These are phyloP conservation scores for Strigamia crassipes DNA, from an alignment of 2,888 invertebrate genomes.

Conservation along the genomic window DNA sequence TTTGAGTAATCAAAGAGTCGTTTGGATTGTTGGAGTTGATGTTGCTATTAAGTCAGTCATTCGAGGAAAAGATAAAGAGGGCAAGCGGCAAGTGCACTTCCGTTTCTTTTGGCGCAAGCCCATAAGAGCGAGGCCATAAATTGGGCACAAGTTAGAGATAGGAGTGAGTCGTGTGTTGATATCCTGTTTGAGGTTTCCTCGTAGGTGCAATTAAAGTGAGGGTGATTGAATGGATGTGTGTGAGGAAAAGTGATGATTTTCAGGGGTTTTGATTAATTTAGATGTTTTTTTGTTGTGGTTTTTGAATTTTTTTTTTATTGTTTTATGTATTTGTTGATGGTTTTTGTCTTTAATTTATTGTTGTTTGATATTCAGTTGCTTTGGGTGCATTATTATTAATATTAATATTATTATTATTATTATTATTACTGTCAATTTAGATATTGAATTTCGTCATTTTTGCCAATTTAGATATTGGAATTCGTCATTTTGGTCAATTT, in stretches of 20 bases:
- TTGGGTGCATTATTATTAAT: too few relatives aligned
- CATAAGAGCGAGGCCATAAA: conserved; percentile 1
- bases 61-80: conserved; percentile 26
- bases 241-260: background rate
- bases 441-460: too few relatives aligned
- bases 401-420: too few relatives aligned
- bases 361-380: too few relatives aligned
- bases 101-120: conserved; percentile 15
- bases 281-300: background rate
- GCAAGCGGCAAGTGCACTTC: conserved; percentile 12
- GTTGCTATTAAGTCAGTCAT: conserved; percentile 26
- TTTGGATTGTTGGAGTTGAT: background rate
- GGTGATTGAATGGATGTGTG: background rate
- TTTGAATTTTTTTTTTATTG: too few relatives aligned
- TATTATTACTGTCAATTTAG: too few relatives aligned
- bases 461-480: too few relatives aligned
- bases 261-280: background rate
- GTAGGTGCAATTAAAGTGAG: conserved; percentile 26
- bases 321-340: background rate
- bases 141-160: background rate
- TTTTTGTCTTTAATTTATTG: too few relatives aligned
- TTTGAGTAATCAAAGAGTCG: background rate
- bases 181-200: conserved; percentile 30
- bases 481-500: too few relatives aligned
- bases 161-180: conserved; percentile 2